Evolutionary conservation across 2,888 invertebrate species (phyloP).

Genomic region (Erebia aethiops): DNA sequence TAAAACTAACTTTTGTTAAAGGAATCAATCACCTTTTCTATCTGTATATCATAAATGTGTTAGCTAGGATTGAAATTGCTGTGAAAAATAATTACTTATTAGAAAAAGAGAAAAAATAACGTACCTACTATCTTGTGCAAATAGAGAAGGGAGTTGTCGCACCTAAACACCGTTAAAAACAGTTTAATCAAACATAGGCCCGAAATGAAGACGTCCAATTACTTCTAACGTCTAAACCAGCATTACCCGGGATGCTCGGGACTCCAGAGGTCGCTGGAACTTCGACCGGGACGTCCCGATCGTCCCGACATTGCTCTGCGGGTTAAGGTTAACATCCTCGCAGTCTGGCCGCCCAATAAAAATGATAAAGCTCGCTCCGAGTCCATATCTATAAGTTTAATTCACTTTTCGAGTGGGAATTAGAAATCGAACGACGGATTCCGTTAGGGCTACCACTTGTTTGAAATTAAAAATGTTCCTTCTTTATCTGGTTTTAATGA

Average conservation of each 20-base stretch:
- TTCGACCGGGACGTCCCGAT: conserved; percentile 69
- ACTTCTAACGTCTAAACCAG: conserved; percentile 44
- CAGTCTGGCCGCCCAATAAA: conserved; percentile 50
- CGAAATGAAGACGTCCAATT: conserved; percentile 48
- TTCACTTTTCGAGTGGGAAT: conserved; percentile 35
- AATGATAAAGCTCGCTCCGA: conserved; percentile 44
- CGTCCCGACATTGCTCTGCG: conserved; percentile 72
- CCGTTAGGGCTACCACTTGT: background rate
- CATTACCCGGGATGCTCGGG: conserved; percentile 37
- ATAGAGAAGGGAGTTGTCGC: too few species aligned
- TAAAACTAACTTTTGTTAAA: too few species aligned
- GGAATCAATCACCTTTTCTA: too few species aligned
- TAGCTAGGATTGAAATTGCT: too few species aligned
- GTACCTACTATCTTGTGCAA: too few species aligned
- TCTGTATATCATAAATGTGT: too few species aligned
- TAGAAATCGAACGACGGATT: conserved; percentile 41
- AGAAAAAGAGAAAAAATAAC: too few species aligned
- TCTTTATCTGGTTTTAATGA: background rate
- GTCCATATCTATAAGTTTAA: conserved; percentile 37
- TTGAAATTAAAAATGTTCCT: background rate
- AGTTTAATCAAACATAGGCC: background rate
- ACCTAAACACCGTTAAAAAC: background rate
- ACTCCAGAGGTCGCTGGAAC: conserved; percentile 62
- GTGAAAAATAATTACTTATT: too few species aligned
- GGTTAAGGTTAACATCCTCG: conserved; percentile 64